A percentile compares a stretch with the other conserved stretches of the same genome.
Evolutionary conservation across 2,113 vertebrate genomes (phyloP).

Genomic region (Rhynchopsitta pachyrhyncha): DNA sequence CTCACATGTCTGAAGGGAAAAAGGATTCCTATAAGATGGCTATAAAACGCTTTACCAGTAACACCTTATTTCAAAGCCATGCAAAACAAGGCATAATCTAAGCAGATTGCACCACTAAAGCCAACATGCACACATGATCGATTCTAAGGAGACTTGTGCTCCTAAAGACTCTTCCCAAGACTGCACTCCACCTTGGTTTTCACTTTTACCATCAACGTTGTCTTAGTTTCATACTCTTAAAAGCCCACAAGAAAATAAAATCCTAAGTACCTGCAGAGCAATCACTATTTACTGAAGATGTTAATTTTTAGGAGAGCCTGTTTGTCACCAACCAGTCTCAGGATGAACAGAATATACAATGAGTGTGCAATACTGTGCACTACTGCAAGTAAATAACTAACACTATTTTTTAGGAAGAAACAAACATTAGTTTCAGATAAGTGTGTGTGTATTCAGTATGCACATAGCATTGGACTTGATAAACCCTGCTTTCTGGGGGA

Average conservation of each 20-base stretch:
- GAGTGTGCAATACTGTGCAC: neutral
- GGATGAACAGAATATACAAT: neutral
- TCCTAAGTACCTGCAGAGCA: neutral
- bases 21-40: neutral
- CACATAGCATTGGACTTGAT: rapidly evolving
- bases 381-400: neutral
- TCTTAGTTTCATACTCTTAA: neutral
- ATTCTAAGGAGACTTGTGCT: neutral
- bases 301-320: neutral
- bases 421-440: neutral
- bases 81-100: neutral
- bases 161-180: neutral
- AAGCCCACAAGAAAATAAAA: neutral
- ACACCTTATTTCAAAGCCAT: neutral
- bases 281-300: neutral
- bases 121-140: neutral
- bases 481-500: neutral
- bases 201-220: neutral
- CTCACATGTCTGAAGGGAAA: neutral
- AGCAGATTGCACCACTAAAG: neutral
- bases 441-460: rapidly evolving
- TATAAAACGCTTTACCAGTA: neutral
- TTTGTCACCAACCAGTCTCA: neutral
- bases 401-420: neutral
- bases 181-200: neutral